Base-by-base conservation (phyloP, 2,888 invertebrate genomes). In the Endotricha flammealis region DNA sequence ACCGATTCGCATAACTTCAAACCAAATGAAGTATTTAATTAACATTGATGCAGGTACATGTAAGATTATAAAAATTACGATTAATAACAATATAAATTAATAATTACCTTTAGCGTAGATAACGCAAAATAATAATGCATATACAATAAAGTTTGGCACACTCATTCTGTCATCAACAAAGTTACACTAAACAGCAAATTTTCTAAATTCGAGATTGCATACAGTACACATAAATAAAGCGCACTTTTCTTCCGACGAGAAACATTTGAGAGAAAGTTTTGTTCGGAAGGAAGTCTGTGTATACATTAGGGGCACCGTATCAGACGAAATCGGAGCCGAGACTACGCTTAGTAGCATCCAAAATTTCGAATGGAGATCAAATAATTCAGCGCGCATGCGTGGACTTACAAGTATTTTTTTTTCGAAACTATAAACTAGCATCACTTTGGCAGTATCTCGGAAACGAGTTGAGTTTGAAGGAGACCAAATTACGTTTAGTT, bases 41-140 rank as follows among this genome's bases (percentile, higher is more conserved):
- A n/a, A n/a, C n/a, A n/a, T n/a, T n/a, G n/a, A n/a, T n/a, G n/a
- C n/a, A n/a, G n/a, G n/a, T n/a, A n/a, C n/a, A n/a, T n/a, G n/a
- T n/a, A n/a, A n/a, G n/a, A n/a, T n/a, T n/a, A n/a, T n/a, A n/a
- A n/a, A 16, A 16, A 16, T 16, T 4, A 3, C 16, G 4, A 16
- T 16, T 16, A 16, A 16, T 6, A 6, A 4, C 4, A 16, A 16
- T 16, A 27, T 12, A 28, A 11, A 20, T 12, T 34, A 13, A 13
- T 29, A 16, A 9, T 56, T 50, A 72, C 72, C 64, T 62, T 71
- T 71, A 9, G 67, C 67, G 31, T 42, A 44, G 41, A 53, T 57
- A 12, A 52, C 36, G 41, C 44, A 49, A 45, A 62, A 50, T 32
- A 60, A 42, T 12, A 58, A 46, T 29, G 53, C 41, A 4, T 38